These are phyloP conservation scores for Grus americana DNA, from an alignment of 2,113 vertebrate genomes.

Conservation along the genomic window DNA sequence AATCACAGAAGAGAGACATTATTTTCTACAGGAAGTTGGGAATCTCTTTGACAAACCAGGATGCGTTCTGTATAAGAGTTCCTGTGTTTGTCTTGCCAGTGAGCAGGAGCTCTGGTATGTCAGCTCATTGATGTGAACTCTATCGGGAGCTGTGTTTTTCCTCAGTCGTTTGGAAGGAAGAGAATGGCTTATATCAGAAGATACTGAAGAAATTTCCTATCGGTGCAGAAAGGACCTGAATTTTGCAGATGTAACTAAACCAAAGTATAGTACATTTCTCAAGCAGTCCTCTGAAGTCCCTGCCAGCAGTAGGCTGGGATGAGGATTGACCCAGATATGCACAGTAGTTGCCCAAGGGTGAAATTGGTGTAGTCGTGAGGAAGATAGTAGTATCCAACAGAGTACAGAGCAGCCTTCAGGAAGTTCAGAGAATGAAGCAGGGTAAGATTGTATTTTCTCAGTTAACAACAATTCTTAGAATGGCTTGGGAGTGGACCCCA, in stretches of 20 bases:
- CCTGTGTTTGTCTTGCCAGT: slow-evolving; percentile 9
- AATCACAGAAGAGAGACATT: not conserved
- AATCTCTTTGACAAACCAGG: not conserved
- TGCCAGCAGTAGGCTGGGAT: not conserved
- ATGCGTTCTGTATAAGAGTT: not conserved
- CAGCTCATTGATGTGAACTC: not conserved
- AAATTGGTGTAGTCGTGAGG: not conserved
- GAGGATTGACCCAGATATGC: not conserved
- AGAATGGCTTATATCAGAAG: not conserved
- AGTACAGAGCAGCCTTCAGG: not conserved
- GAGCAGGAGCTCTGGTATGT: not conserved
- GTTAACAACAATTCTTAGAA: not conserved
- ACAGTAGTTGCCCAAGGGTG: not conserved
- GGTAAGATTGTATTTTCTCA: not conserved
- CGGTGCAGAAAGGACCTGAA: not conserved
- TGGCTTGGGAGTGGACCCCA: not conserved
- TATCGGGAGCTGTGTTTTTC: not conserved
- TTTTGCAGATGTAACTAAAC: not conserved
- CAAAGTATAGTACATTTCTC: not conserved
- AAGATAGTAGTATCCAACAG: not conserved
- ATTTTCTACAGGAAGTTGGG: not conserved
- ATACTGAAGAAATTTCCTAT: not conserved
- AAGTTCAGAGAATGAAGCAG: not conserved
- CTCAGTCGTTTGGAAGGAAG: not conserved
- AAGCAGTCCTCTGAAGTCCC: not conserved